Percentiles rank a stretch among this genome's conserved stretches.
These are phyloP conservation scores for Daktulosphaira vitifoliae DNA, from an alignment of 1,140 invertebrate genomes.

Conservation along the genomic window DNA sequence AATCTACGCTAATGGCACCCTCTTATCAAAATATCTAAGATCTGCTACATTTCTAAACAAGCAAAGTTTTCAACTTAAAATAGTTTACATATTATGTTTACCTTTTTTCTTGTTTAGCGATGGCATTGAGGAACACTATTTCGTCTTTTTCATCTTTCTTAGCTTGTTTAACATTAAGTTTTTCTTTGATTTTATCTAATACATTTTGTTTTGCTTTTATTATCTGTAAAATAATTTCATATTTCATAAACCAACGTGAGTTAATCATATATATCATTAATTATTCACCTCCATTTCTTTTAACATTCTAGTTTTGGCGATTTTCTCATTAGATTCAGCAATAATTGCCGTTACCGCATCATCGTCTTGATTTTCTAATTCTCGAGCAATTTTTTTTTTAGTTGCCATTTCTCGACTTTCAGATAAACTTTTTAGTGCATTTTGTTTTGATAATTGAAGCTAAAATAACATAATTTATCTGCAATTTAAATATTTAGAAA, in stretches of 20 bases:
- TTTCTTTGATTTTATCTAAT: neutral
- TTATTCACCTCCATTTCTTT: slow-evolving; percentile 13
- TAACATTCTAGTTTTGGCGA: slow-evolving; percentile 1
- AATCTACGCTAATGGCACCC: no score
- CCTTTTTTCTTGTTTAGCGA: neutral
- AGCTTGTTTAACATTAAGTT: neutral
- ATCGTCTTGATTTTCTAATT: neutral
- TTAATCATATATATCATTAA: no score
- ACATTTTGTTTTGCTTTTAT: neutral
- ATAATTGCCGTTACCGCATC: neutral
- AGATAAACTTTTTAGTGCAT: neutral
- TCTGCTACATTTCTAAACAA: no score
- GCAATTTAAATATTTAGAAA: no score
- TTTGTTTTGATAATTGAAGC: neutral
- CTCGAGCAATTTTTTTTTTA: neutral
- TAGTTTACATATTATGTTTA: neutral
- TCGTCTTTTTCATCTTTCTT: neutral
- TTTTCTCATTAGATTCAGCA: neutral
- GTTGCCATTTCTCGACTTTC: neutral
- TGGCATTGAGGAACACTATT: neutral
- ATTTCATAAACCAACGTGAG: neutral
- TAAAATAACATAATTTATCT: neutral
- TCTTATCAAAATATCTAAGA: no score
- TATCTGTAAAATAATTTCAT: neutral
- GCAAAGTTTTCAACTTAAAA: neutral